Percentiles rank a stretch among this genome's conserved stretches.
Conservation (phyloP, 1,140 invertebrate genomes). For the Anastatus disparis region DNA sequence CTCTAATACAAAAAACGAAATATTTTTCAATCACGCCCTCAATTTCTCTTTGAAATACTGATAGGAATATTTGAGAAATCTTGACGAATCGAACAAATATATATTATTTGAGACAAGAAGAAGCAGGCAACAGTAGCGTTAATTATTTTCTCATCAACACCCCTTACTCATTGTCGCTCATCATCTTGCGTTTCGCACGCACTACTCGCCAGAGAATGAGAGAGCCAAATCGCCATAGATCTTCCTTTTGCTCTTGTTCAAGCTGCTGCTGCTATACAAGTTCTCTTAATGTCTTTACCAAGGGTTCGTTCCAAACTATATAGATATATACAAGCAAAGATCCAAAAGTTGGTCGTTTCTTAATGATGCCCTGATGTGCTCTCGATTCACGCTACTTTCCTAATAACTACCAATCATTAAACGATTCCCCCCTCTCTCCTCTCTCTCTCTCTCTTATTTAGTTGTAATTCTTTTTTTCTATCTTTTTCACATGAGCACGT, state of each 20-base stretch:
- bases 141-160: slow-evolving; percentile 58
- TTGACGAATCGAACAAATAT: slow-evolving; percentile 8
- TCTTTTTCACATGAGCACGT: no score
- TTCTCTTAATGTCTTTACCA: slow-evolving; percentile 58
- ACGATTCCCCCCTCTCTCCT: background rate
- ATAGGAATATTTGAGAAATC: slow-evolving; percentile 15
- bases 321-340: background rate
- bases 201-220: background rate
- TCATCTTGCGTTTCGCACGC: slow-evolving; percentile 55
- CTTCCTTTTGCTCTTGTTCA: slow-evolving; percentile 38
- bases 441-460: background rate
- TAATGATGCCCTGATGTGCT: background rate
- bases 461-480: no score
- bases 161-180: slow-evolving; percentile 31
- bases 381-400: background rate
- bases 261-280: slow-evolving; percentile 24
- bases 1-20: slow-evolving; percentile 1
- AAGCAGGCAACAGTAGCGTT: slow-evolving; percentile 38
- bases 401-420: slow-evolving; percentile 8
- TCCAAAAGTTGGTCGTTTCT: background rate
- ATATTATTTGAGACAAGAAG: slow-evolving; percentile 40
- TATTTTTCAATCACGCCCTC: background rate
- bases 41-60: background rate
- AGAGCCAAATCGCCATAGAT: slow-evolving; percentile 6
- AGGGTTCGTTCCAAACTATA: no score